Conservation (phyloP, 2,113 vertebrate genomes). For the Urocolius indicus region DNA sequence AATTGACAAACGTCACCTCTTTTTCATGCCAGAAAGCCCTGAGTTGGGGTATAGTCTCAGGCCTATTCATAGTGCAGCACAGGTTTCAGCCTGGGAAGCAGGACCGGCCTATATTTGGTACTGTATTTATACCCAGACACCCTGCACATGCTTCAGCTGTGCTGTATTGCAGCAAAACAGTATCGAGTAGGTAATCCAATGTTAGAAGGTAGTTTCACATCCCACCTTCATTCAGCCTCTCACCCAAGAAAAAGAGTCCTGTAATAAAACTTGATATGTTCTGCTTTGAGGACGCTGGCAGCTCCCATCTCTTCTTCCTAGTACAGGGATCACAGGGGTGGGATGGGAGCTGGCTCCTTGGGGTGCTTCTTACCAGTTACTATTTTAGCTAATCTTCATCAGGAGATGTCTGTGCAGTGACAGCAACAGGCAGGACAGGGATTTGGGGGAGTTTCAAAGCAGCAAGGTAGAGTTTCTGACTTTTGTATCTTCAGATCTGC, state of each 20-base stretch:
- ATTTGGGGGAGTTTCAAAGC: background rate
- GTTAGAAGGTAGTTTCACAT: background rate
- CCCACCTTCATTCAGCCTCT: background rate
- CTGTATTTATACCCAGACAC: background rate
- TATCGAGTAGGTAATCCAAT: background rate
- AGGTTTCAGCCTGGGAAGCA: background rate
- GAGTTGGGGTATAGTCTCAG: background rate
- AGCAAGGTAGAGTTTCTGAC: background rate
- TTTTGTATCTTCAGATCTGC: background rate
- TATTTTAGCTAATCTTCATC: background rate
- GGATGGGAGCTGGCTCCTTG: background rate
- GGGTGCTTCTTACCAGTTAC: background rate
- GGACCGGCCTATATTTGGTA: background rate
- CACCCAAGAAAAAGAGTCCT: background rate
- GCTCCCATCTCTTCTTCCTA: background rate
- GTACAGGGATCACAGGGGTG: background rate
- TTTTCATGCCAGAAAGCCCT: background rate
- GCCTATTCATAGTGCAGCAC: background rate
- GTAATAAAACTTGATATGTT: background rate
- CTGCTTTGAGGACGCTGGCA: rapidly evolving
- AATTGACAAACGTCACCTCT: background rate
- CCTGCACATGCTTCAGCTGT: background rate
- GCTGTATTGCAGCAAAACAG: background rate
- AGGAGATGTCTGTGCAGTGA: background rate
- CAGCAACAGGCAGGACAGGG: background rate